Evolutionary conservation across 1,140 invertebrate genomes (phyloP), one percentile per base, ranked within the genome.

Genomic region (Gonatopus flavifemur): DNA sequence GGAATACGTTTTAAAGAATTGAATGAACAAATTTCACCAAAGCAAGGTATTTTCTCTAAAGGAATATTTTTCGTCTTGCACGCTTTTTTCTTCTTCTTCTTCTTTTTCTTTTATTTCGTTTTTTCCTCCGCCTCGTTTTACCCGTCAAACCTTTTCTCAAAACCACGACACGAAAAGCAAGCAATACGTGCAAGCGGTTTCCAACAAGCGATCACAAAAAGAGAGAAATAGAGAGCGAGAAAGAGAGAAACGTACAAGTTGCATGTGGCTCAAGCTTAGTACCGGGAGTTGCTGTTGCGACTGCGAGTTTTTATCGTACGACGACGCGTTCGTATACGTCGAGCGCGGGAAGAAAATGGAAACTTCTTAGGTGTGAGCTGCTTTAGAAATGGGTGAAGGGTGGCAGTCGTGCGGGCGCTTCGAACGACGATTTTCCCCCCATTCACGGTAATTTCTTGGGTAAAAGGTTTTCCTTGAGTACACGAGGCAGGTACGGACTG

Each of bases 401-500:
- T n/a, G n/a, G n/a, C n/a, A n/a, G n/a, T n/a, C n/a, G n/a, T n/a
- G n/a, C 25, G 6, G 12, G 25, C 25, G 18, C 22, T 25, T 5
- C 10, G 6, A 15, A 30, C 19, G 8, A 10, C 33, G 44, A 37
- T 50, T 55, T 54, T 47, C 40, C 28, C 31, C 19, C 46, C 28
- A 24, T 42, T 55, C 40, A 24, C 31, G 40, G 52, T 55, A 55
- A 59, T 55, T 46, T 40, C 30, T 36, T 15, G 13, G 41, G 43
- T 45, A 42, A 60, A 59, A 50, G 37, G 16, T 39, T 48, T 40
- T 13, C 30, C 12, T 15, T n/a, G n/a, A n/a, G n/a, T n/a, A n/a
- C n/a, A n/a, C n/a, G n/a, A n/a, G 16, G 38, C 18, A 15, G 24
- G 19, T 41, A 48, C 10, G 21, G 8, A 12, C 30, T 32, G 18